Base-by-base conservation (phyloP, 2,113 vertebrate genomes). In the Grammomys surdaster region DNA sequence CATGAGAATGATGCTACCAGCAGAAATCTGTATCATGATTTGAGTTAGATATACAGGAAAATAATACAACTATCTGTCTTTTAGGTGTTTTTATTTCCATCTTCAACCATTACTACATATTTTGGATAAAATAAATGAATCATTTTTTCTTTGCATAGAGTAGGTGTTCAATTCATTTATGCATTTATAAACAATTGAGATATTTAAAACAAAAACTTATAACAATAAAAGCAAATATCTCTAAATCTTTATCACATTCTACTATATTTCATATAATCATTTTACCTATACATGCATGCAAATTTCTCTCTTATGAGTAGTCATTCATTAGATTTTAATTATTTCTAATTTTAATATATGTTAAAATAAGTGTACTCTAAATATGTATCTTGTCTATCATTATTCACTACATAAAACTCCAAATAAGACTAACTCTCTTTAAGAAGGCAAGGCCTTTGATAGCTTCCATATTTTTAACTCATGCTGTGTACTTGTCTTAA, bases 361-460 rank as follows among this genome's bases (percentile, higher is more conserved):
- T n/a, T 81, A 24, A n/a, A n/a, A 81, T 56, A 58, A n/a, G n/a
- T 92, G 93, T 84, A 31, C 28, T 24, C 13, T 89, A 93, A 91
- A 73, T 48, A 63, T 73, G 24, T 85, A 54, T 91, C 89, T 91
- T 69, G 73, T 56, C 63, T 31, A 90, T 40, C 36, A 22, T 85
- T 20, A 40, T 95, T 26, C 31, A 96, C 40, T 80, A 43, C 87
- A 43, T 90, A 48, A 95, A 93, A 93, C 76, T 89, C 7, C 43
- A 26, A 82, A 22, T 43, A 77, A 67, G 24, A 91, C 33, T 13
- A 97, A 88, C 17, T 19, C 54, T 80, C 22, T 40, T 80, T 31
- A 90, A 84, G 5, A 73, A 86, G 12, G 9, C 82, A 90, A 88
- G 43, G 13, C 12, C 84, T n/a, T 96, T 89, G 22, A 40, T 28